Evolutionary conservation across 2,113 vertebrate genomes (phyloP).

Genomic region (Eira barbara): DNA sequence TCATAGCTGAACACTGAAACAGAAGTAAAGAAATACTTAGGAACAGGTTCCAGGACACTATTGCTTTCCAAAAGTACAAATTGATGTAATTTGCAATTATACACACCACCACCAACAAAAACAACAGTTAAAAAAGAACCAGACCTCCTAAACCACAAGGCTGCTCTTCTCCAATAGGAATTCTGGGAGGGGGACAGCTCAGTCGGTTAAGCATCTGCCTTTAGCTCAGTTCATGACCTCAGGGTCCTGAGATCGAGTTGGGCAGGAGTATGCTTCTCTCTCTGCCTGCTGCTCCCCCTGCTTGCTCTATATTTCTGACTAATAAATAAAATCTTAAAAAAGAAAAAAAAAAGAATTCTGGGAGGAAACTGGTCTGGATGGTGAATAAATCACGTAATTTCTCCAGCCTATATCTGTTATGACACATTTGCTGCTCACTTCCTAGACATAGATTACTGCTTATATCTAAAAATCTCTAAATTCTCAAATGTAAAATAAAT

Average conservation of each 20-base stretch:
- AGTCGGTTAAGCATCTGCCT: background rate
- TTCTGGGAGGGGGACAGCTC: background rate
- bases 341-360: too few species aligned
- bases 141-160: background rate
- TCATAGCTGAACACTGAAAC: background rate
- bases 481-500: slow-evolving; percentile 14
- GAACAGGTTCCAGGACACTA: background rate
- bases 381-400: background rate
- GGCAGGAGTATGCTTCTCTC: background rate
- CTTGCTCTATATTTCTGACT: too few species aligned
- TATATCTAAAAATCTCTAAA: slow-evolving; percentile 6
- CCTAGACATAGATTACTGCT: background rate
- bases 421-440: background rate
- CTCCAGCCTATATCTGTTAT: background rate
- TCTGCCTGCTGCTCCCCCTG: background rate
- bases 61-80: background rate
- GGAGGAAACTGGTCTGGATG: background rate
- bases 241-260: background rate
- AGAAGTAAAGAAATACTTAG: background rate
- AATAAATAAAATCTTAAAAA: background rate
- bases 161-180: background rate
- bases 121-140: background rate
- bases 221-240: background rate
- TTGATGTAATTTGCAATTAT: background rate
- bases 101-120: background rate